A percentile compares a stretch with the other conserved stretches of the same genome.
phyloP scores from a whole-genome alignment of 2,888 invertebrate species.

The Crossocerus cetratus region DNA sequence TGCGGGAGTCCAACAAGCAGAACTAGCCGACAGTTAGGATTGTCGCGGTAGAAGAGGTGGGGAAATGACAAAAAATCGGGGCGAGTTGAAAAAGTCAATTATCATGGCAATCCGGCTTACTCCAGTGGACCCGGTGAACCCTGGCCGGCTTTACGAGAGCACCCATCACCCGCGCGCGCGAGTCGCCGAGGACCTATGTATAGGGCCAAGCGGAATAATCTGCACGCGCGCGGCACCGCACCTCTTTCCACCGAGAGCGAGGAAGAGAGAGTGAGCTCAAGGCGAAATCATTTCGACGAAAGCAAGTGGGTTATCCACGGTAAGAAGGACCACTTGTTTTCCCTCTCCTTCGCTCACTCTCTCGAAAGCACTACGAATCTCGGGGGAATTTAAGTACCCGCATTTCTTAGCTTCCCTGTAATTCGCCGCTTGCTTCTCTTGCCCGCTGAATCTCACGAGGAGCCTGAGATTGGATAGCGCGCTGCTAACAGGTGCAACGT shows the following conservation, averaged over 20 bases:
- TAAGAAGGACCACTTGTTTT: not conserved
- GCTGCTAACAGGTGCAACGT: too few relatives aligned
- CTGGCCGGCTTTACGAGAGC: slow-evolving; percentile 25
- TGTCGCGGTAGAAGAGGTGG: slow-evolving; percentile 34
- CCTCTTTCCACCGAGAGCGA: too few relatives aligned
- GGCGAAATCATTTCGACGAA: slow-evolving; percentile 28
- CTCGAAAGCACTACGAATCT: slow-evolving; percentile 37
- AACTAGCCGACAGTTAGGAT: slow-evolving; percentile 28
- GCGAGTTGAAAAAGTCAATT: slow-evolving; percentile 59
- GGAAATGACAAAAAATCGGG: slow-evolving; percentile 44
- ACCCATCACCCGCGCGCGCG: not conserved
- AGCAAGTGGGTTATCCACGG: slow-evolving; percentile 26
- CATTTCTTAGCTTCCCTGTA: slow-evolving; percentile 40
- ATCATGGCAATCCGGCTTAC: slow-evolving; percentile 48
- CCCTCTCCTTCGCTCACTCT: not conserved
- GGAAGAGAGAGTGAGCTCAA: slow-evolving; percentile 7
- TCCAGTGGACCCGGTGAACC: slow-evolving; percentile 18
- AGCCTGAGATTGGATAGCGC: not conserved
- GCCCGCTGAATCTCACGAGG: not conserved
- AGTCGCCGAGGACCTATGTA: not conserved
- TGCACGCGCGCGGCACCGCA: too few relatives aligned
- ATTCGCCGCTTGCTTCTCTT: slow-evolving; percentile 29
- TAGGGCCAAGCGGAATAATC: too few relatives aligned
- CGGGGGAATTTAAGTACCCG: slow-evolving; percentile 49
- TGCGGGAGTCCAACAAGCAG: slow-evolving; percentile 20